Conservation (phyloP, 2,797 vertebrate species). For the Paguma larvata region DNA sequence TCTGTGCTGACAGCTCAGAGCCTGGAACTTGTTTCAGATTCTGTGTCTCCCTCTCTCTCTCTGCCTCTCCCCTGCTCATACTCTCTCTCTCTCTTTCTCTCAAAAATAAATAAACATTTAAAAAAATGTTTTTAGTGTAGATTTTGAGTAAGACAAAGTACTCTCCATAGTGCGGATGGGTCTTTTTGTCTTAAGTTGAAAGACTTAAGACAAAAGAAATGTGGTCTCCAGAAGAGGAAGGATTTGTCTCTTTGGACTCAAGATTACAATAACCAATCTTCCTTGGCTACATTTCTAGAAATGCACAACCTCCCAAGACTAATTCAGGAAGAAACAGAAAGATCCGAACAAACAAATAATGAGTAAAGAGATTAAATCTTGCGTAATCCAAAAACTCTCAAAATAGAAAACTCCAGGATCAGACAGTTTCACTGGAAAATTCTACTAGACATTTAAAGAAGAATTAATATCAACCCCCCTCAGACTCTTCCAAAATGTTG, state of each 20-base stretch:
- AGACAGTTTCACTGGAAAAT: background rate
- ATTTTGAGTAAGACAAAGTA: background rate
- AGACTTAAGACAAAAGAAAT: background rate
- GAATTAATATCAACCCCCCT: background rate
- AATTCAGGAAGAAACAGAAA: background rate
- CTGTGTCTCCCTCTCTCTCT: too few species aligned
- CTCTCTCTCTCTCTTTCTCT: too few species aligned
- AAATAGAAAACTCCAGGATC: background rate
- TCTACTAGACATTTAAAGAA: background rate
- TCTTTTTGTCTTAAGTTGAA: background rate
- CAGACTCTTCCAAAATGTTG: background rate
- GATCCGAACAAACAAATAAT: background rate
- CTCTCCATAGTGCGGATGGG: too few species aligned
- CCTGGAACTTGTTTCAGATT: too few species aligned
- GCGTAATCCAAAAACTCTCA: background rate
- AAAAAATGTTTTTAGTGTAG: background rate
- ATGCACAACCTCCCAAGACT: background rate
- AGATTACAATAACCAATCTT: background rate
- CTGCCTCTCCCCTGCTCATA: too few species aligned
- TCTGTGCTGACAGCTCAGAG: too few species aligned
- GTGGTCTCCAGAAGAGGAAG: background rate
- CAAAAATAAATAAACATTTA: too few species aligned
- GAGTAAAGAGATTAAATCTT: background rate
- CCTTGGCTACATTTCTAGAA: background rate
- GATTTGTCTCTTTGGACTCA: background rate